Conservation (phyloP, 1,140 invertebrate species). For the Parasteatoda tepidariorum region DNA sequence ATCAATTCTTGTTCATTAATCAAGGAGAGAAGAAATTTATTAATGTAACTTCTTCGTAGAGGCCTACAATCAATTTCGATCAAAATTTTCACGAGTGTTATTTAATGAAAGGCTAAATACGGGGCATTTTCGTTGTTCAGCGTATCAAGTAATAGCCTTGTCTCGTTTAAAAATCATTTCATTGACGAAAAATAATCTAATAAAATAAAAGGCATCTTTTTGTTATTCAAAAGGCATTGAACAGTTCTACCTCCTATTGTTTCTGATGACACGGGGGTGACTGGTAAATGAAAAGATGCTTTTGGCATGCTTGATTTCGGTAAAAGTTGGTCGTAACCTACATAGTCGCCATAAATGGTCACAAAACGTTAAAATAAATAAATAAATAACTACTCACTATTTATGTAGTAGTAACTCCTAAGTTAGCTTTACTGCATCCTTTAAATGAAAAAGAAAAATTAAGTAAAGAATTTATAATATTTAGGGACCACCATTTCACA, state of each 20-base stretch:
- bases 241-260: conserved; percentile 28
- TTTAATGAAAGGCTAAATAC: conserved; percentile 45
- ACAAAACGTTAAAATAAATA: no score
- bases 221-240: conserved; percentile 12
- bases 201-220: conserved; percentile 9
- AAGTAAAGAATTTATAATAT: no score
- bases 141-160: neutral
- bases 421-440: no score
- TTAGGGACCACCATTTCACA: no score
- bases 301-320: conserved; percentile 1
- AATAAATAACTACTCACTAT: no score
- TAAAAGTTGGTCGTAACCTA: neutral
- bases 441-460: no score
- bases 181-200: conserved; percentile 5
- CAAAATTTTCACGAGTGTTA: conserved; percentile 19
- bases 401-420: no score
- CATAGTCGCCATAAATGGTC: no score
- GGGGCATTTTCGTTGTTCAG: conserved; percentile 5
- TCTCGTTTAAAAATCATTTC: conserved; percentile 42
- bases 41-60: neutral
- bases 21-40: neutral
- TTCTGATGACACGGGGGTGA: conserved; percentile 19
- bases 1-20: no score
- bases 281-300: neutral
- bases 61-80: conserved; percentile 12